phyloP scores from a whole-genome alignment of 2,797 vertebrate genomes.

The Chaenodraco wilsoni region DNA sequence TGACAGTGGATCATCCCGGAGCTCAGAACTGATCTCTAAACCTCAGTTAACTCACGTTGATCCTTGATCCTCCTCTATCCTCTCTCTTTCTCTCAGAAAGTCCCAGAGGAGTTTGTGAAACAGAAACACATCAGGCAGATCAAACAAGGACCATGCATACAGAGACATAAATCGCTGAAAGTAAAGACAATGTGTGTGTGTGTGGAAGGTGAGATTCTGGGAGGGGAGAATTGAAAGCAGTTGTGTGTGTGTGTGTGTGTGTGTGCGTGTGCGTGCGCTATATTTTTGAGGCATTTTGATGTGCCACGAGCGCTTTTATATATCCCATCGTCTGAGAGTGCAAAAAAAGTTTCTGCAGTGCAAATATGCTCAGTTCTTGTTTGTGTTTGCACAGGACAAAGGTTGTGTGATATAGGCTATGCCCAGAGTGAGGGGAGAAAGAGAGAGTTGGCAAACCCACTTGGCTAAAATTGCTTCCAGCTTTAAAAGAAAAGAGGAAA shows the following conservation, averaged over 20 bases:
- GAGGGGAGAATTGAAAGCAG: neutral
- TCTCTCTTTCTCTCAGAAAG: constrained; percentile 14
- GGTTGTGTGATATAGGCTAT: constrained; percentile 49
- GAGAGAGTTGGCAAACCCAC: constrained; percentile 50
- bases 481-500: constrained; percentile 77
- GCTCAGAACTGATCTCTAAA: constrained; percentile 32
- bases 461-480: constrained; percentile 79
- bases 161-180: constrained; percentile 13
- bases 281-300: neutral
- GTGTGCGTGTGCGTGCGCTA: no score
- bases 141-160: constrained; percentile 33
- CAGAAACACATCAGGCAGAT: constrained; percentile 46
- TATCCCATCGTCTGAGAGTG: neutral
- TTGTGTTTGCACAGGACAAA: constrained; percentile 34
- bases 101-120: constrained; percentile 36
- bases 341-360: neutral
- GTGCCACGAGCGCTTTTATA: neutral
- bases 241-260: no score
- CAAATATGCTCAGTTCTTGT: neutral
- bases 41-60: constrained; percentile 31
- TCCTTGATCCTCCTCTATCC: constrained; percentile 36
- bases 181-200: neutral
- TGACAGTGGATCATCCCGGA: constrained; percentile 34
- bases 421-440: constrained; percentile 25
- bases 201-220: neutral